Base-by-base conservation (phyloP, 2,888 invertebrate genomes). In the Holacanthella duospinosa region DNA sequence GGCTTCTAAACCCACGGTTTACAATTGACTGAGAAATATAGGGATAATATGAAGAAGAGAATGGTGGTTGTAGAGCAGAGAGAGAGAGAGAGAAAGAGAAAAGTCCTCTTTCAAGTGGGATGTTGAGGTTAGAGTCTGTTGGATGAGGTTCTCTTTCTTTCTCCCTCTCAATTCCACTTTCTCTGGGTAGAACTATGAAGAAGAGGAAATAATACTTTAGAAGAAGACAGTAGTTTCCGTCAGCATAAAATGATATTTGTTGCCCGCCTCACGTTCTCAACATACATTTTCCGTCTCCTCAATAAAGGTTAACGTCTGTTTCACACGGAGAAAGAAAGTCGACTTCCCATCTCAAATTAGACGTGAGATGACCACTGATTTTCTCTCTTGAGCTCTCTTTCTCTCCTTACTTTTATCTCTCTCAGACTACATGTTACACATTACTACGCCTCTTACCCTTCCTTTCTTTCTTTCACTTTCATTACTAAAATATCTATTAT, bases 351-450 rank as follows among this genome's bases (percentile, higher is more conserved):
- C 53, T 53, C 53, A 60, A 60, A 60, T 53, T 54, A 53, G 53
- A 53, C 63, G 63, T 63, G 63, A 63, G 63, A 60, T 63, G 63
- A 63, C 63, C 63, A 63, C 63, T 59, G 63, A 63, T 63, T 63
- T 63, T 48, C 56, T 55, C 59, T 43, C 29, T 43, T 59, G 29
- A 59, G 25, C 55, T 54, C 43, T 55, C 59, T 27, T 36, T 4
- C 19, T 21, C 29, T 27, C 58, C 36, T 29, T 59, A 2, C 29
- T 29, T 54, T 54, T 60, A 12, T 25, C 25, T 28, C 43, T 59
- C 44, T 59, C 48, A 12, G 9, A 36, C 36, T 36, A 36, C 36
- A 36, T 36, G 36, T 36, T 36, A 36, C 36, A 16, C 36, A 36
- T 36, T 36, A 36, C 36, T 36, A 12, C 16, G n/a, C n/a, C n/a